Evolutionary conservation across 2,888 invertebrate genomes (phyloP).

Genomic region (Scaptomyza flava): DNA sequence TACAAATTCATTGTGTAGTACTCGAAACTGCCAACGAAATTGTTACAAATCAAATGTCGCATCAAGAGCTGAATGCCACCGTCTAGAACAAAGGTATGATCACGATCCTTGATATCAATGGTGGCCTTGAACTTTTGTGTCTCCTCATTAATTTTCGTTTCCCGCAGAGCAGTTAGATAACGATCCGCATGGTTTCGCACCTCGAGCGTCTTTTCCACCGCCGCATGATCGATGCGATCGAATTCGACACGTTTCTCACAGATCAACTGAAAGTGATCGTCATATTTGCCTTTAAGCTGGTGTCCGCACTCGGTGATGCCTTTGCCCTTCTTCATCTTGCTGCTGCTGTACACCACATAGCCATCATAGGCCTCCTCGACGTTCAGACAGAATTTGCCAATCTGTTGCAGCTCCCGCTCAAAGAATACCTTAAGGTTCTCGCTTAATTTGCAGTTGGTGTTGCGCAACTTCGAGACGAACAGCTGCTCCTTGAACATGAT

Average conservation of each 20-base stretch:
- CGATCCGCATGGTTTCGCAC: conserved; percentile 68
- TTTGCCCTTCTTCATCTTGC: conserved; percentile 74
- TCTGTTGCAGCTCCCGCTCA: conserved; percentile 72
- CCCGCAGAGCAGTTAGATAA: conserved; percentile 68
- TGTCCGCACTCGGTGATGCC: conserved; percentile 70
- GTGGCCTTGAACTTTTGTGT: conserved; percentile 73
- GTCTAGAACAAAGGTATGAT: conserved; percentile 76
- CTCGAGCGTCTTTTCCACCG: conserved; percentile 73
- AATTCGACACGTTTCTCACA: conserved; percentile 78
- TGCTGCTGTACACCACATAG: conserved; percentile 76
- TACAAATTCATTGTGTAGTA: conserved; percentile 79
- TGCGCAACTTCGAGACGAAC: conserved; percentile 68
- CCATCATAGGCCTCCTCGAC: conserved; percentile 81
- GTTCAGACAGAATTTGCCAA: conserved; percentile 72
- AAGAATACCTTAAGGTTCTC: conserved; percentile 76
- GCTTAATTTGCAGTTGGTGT: conserved; percentile 70
- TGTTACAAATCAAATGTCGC: conserved; percentile 74
- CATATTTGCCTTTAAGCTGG: conserved; percentile 76
- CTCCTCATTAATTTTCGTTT: conserved; percentile 76
- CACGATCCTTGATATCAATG: conserved; percentile 76
- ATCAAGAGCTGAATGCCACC: conserved; percentile 80
- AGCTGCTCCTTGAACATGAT: conserved; percentile 73
- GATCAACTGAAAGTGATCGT: conserved; percentile 72
- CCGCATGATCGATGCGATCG: conserved; percentile 76
- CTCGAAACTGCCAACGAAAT: conserved; percentile 72